A percentile compares a stretch with the other conserved stretches of the same genome.
These are phyloP conservation scores for Drosophila setifemur DNA, from an alignment of 1,140 invertebrate species.

Conservation along the genomic window DNA sequence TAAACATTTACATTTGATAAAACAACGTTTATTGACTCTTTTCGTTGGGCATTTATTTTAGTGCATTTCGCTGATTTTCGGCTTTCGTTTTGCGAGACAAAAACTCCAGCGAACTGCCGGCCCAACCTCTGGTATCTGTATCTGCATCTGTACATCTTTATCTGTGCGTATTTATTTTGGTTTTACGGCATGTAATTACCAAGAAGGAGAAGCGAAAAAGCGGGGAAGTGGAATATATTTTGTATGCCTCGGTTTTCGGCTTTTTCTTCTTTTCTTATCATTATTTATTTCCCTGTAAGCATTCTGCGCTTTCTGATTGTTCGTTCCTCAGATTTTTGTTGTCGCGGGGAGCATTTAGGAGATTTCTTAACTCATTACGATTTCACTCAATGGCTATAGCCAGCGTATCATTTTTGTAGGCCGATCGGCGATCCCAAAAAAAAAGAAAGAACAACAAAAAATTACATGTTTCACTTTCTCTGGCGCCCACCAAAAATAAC, in stretches of 20 bases:
- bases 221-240: constrained; percentile 47
- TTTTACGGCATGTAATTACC: constrained; percentile 69
- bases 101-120: background rate
- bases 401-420: constrained; percentile 69
- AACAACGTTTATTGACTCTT: constrained; percentile 66
- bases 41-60: constrained; percentile 52
- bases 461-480: constrained; percentile 80
- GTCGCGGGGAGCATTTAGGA: constrained; percentile 51
- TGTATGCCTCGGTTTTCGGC: constrained; percentile 32
- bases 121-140: constrained; percentile 20
- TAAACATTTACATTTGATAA: constrained; percentile 76
- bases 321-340: constrained; percentile 17
- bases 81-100: constrained; percentile 50
- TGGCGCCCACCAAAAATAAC: constrained; percentile 47
- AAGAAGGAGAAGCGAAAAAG: constrained; percentile 22
- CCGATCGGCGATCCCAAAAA: constrained; percentile 31
- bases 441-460: constrained; percentile 36
- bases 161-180: constrained; percentile 75
- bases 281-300: constrained; percentile 51
- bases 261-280: constrained; percentile 54
- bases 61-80: constrained; percentile 36
- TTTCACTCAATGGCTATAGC: constrained; percentile 80
- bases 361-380: constrained; percentile 76
- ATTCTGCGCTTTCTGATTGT: constrained; percentile 52
- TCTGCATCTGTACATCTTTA: constrained; percentile 48